Percentiles rank a stretch among this genome's conserved stretches.
phyloP scores from a whole-genome alignment of 2,888 invertebrate species.

The Cephus sareptanus region DNA sequence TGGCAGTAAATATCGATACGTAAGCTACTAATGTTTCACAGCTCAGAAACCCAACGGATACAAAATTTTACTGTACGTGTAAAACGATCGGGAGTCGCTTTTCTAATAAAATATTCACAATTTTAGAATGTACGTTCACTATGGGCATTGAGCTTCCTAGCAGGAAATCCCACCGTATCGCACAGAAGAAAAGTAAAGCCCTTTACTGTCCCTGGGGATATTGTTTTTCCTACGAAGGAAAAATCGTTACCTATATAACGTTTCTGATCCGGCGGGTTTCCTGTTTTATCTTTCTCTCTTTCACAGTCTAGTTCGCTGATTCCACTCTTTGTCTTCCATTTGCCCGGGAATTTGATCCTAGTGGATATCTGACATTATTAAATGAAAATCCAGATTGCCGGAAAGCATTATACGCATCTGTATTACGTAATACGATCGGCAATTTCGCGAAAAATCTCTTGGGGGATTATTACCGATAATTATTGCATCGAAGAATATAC shows the following conservation, averaged over 20 bases:
- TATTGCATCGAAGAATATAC: background rate
- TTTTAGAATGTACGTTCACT: background rate
- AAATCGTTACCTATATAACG: background rate
- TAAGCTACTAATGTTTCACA: too few relatives aligned
- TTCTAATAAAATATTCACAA: background rate
- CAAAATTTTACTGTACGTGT: too few relatives aligned
- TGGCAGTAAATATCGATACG: too few relatives aligned
- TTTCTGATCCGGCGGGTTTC: background rate
- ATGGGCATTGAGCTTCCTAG: background rate
- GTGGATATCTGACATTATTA: background rate
- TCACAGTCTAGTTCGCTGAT: background rate
- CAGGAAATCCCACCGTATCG: background rate
- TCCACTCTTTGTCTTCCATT: background rate
- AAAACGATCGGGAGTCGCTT: too few relatives aligned
- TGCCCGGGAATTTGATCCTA: background rate
- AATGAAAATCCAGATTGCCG: background rate
- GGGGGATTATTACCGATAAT: constrained; percentile 12
- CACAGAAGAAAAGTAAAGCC: background rate
- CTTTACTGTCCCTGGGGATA: background rate
- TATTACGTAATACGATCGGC: constrained; percentile 47
- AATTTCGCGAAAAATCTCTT: constrained; percentile 30
- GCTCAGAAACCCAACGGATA: too few relatives aligned
- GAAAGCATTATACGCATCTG: constrained; percentile 33
- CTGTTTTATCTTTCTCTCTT: background rate
- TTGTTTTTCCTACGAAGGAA: background rate